phyloP scores from a whole-genome alignment of 2,888 invertebrate genomes.

The Eristalinus aeneus region DNA sequence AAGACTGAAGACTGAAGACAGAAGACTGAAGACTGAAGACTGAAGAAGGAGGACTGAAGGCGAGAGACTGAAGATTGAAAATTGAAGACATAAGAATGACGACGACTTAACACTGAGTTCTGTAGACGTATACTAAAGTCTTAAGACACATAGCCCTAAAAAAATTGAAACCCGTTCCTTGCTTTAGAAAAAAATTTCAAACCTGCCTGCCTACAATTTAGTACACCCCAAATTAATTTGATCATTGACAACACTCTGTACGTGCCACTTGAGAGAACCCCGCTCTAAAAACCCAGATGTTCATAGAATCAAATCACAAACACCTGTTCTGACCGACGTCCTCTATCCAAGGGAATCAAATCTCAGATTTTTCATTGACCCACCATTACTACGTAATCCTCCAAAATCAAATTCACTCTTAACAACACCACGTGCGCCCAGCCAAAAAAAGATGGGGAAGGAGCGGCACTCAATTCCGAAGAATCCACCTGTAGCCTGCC shows the following conservation, averaged over 20 bases:
- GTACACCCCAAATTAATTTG: not conserved
- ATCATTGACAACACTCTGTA: not conserved
- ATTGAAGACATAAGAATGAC: too few relatives aligned
- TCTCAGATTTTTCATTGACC: constrained; percentile 25
- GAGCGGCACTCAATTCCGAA: not conserved
- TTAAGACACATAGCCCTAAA: too few relatives aligned
- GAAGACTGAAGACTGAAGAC: not conserved
- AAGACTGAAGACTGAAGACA: too few relatives aligned
- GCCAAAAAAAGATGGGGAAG: not conserved
- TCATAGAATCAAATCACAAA: constrained; percentile 17
- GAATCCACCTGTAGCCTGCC: constrained; percentile 47
- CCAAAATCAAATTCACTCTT: constrained; percentile 17
- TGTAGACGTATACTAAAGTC: too few relatives aligned
- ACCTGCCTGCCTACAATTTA: not conserved
- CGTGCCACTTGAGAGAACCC: not conserved
- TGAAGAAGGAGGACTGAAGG: not conserved
- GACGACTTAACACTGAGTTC: too few relatives aligned
- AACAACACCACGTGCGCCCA: constrained; percentile 8
- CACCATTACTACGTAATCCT: constrained; percentile 29
- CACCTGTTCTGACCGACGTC: not conserved
- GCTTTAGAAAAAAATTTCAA: too few relatives aligned
- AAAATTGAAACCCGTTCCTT: too few relatives aligned
- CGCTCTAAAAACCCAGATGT: not conserved
- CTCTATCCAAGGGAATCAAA: constrained; percentile 3
- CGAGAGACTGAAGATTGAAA: too few relatives aligned